Percentiles rank a stretch among this genome's conserved stretches.
These are phyloP conservation scores for Coenobita brevimanus DNA, from an alignment of 1,140 invertebrate genomes.

Conservation along the genomic window DNA sequence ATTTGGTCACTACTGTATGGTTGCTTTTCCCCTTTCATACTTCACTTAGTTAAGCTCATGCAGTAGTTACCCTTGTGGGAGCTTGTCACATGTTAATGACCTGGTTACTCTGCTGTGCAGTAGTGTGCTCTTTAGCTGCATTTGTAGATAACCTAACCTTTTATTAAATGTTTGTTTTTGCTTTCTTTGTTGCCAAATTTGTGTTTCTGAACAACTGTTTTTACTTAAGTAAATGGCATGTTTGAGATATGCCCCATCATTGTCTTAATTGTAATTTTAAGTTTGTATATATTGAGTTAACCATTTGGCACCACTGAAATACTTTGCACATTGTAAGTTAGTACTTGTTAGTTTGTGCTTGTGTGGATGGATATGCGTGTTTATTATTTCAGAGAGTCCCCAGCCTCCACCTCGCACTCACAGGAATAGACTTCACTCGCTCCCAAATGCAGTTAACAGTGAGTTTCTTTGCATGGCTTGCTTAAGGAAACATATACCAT, in stretches of 20 bases:
- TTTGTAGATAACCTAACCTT: conserved; percentile 28
- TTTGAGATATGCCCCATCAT: too few relatives aligned
- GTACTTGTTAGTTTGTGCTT: conserved; percentile 59
- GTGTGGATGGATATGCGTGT: conserved; percentile 55
- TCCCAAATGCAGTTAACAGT: conserved; percentile 71
- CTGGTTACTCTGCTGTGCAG: neutral
- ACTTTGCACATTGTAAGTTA: conserved; percentile 44
- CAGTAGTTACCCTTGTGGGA: too few relatives aligned
- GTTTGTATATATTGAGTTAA: neutral
- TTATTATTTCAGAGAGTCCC: conserved; percentile 71
- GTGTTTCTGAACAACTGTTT: too few relatives aligned
- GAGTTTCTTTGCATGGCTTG: conserved; percentile 69
- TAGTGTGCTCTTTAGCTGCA: conserved; percentile 23
- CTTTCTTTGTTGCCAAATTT: conserved; percentile 57
- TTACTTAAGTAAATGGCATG: too few relatives aligned
- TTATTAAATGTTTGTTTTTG: neutral
- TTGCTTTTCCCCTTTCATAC: too few relatives aligned
- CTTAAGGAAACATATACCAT: neutral
- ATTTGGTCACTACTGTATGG: too few relatives aligned
- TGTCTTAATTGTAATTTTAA: neutral
- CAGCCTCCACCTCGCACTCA: conserved; percentile 72
- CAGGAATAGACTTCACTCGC: conserved; percentile 72
- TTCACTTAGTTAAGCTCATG: too few relatives aligned
- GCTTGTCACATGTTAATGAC: too few relatives aligned
- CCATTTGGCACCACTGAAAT: conserved; percentile 53